Conservation (phyloP, 92 coral and sea anemone species). For the Zoanthus solanderi region DNA sequence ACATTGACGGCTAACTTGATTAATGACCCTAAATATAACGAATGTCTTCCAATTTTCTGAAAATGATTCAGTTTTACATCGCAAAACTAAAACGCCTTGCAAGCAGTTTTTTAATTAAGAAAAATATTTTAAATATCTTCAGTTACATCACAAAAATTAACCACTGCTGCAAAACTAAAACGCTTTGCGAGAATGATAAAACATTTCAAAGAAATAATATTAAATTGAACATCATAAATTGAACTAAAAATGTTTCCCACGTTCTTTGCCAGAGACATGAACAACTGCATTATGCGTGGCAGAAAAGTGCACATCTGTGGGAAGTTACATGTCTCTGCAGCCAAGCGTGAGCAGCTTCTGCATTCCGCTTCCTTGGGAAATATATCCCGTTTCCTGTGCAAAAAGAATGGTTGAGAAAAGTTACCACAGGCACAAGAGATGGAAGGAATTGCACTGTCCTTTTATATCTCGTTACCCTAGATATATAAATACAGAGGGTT, state of each 20-base stretch:
- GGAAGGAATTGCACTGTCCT: too few species aligned
- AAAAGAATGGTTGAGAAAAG: background rate
- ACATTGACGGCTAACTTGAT: too few species aligned
- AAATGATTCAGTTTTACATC: too few species aligned
- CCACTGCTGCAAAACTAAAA: conserved; percentile 16
- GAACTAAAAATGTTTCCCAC: background rate
- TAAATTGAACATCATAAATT: background rate
- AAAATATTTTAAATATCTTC: background rate
- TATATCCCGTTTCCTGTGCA: conserved; percentile 19
- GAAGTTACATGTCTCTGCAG: conserved; percentile 28
- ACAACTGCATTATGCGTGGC: conserved; percentile 21
- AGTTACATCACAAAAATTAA: background rate
- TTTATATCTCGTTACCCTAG: too few species aligned
- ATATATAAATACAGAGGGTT: too few species aligned
- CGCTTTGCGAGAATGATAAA: background rate
- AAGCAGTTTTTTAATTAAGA: background rate
- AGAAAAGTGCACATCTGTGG: conserved; percentile 40
- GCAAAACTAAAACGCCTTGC: conserved; percentile 40
- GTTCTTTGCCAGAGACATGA: background rate
- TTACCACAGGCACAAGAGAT: background rate
- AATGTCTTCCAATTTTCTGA: too few species aligned
- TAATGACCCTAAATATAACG: too few species aligned
- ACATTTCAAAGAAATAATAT: background rate
- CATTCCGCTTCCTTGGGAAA: conserved; percentile 37
- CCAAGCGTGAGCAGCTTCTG: conserved; percentile 32